A percentile compares a stretch with the other conserved stretches of the same genome.
phyloP scores from a whole-genome alignment of 2,113 vertebrate genomes.

The Ictalurus punctatus region DNA sequence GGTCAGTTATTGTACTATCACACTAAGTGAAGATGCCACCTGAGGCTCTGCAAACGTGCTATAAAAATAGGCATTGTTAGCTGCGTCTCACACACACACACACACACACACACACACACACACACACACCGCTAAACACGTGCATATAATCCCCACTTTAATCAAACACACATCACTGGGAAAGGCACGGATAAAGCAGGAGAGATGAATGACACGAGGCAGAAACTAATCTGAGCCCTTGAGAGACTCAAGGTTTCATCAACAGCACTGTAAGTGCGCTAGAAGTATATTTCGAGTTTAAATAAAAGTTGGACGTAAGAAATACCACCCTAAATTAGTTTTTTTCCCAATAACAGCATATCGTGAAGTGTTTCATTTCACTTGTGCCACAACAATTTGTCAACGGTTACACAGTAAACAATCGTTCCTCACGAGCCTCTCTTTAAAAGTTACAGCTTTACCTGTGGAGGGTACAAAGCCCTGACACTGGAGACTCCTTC shows the following conservation, averaged over 20 bases:
- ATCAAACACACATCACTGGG: constrained; percentile 19
- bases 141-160: constrained; percentile 23
- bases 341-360: too few species aligned
- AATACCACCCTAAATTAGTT: too few species aligned
- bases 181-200: background rate
- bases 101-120: constrained; percentile 1
- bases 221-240: constrained; percentile 61
- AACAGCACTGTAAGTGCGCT: background rate
- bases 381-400: background rate
- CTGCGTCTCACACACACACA: background rate
- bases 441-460: background rate
- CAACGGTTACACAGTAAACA: too few species aligned
- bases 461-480: background rate
- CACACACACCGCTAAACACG: background rate
- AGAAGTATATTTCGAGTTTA: too few species aligned
- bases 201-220: constrained; percentile 45
- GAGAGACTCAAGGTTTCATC: constrained; percentile 38
- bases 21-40: constrained; percentile 25
- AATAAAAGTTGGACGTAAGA: too few species aligned
- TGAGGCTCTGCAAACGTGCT: constrained; percentile 30
- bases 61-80: constrained; percentile 35
- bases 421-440: too few species aligned
- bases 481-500: background rate
- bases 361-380: background rate
- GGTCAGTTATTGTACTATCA: constrained; percentile 33